Conservation (phyloP, 2,113 vertebrate species). For the Pterocles gutturalis region DNA sequence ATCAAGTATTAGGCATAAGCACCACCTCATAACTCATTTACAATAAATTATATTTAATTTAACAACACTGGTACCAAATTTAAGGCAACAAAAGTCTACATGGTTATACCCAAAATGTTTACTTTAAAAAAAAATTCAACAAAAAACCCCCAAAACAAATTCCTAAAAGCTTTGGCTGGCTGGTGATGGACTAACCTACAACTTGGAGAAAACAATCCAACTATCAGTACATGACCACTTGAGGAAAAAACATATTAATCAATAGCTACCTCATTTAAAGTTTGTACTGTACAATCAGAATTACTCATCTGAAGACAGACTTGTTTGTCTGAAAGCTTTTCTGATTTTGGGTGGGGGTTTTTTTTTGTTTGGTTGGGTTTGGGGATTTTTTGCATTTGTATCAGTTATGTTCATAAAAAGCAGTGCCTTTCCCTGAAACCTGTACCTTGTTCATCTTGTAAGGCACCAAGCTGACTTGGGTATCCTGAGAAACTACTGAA, state of each 20-base stretch:
- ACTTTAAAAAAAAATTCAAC: not conserved
- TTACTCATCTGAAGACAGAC: not conserved
- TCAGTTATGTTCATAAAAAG: not conserved
- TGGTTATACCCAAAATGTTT: not conserved
- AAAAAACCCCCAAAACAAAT: not conserved
- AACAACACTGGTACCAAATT: not conserved
- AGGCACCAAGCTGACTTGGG: not conserved
- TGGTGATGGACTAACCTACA: not conserved
- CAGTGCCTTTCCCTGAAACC: not conserved
- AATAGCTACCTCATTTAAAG: not conserved
- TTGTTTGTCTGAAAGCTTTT: not conserved
- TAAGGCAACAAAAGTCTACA: not conserved
- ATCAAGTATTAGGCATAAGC: not conserved
- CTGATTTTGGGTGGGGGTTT: not conserved
- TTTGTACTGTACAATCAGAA: not conserved
- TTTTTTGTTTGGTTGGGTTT: no score
- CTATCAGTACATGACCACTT: not conserved
- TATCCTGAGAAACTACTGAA: not conserved
- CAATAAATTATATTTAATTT: not conserved
- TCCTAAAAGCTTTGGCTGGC: not conserved
- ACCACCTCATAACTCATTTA: not conserved
- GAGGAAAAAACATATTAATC: not conserved
- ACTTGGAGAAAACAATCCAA: not conserved
- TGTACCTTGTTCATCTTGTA: not conserved
- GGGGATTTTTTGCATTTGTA: not conserved